phyloP scores from a whole-genome alignment of 2,797 vertebrate genomes.

The Apogon hyalosoma region DNA sequence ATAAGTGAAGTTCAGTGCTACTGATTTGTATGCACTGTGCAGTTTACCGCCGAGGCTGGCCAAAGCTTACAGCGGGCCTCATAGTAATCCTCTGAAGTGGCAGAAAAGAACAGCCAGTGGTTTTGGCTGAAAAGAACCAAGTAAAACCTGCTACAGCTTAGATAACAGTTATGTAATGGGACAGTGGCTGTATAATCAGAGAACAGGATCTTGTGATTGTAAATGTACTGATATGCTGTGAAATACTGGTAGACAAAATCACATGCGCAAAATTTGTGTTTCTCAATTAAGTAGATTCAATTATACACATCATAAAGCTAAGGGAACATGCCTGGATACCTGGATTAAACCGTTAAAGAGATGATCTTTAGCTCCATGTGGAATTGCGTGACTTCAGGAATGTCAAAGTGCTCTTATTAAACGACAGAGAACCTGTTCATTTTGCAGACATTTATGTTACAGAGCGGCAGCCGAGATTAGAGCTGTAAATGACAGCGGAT shows the following conservation, averaged over 20 bases:
- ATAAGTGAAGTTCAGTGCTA: neutral
- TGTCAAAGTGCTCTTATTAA: neutral
- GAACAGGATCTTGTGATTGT: neutral
- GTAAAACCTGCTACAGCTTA: slow-evolving; percentile 13
- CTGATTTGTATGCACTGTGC: slow-evolving; percentile 13
- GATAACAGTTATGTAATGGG: slow-evolving; percentile 16
- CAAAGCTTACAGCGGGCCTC: slow-evolving; percentile 25
- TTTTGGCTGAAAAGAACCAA: slow-evolving; percentile 23
- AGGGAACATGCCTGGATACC: neutral
- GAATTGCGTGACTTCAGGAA: too few species aligned
- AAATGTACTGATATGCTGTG: neutral
- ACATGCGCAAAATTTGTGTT: neutral
- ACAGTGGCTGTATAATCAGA: neutral
- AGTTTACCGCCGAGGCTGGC: slow-evolving; percentile 16
- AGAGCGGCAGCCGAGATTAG: neutral
- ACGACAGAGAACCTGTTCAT: neutral
- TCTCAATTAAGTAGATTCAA: neutral
- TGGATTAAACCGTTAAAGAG: too few species aligned
- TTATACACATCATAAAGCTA: neutral
- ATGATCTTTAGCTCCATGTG: too few species aligned
- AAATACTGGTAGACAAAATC: too few species aligned
- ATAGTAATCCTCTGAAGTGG: slow-evolving; percentile 35
- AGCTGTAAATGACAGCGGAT: neutral
- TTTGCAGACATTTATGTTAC: neutral
- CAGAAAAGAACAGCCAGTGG: slow-evolving; percentile 25